Percentiles rank a stretch among this genome's conserved stretches.
Evolutionary conservation across 2,888 invertebrate species (phyloP).

Genomic region (Philopedon plagiatum): DNA sequence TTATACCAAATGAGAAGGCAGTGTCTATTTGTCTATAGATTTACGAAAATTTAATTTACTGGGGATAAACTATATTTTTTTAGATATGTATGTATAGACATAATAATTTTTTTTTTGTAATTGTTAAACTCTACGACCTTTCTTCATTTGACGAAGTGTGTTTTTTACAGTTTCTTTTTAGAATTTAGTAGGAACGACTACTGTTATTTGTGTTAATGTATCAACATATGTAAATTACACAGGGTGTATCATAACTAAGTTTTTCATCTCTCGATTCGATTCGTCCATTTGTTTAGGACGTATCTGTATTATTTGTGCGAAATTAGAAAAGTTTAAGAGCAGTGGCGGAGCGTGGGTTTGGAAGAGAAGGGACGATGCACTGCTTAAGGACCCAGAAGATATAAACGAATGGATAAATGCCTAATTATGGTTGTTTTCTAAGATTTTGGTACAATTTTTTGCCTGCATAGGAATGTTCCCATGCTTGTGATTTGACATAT

Average conservation of each 20-base stretch:
- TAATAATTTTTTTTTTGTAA: no score
- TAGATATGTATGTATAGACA: not conserved
- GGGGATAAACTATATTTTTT: constrained; percentile 1
- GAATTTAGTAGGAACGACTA: not conserved
- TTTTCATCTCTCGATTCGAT: constrained; percentile 3
- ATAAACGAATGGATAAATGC: no score
- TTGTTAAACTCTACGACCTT: constrained; percentile 1
- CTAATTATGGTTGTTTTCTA: no score
- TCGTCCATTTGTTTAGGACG: constrained; percentile 4
- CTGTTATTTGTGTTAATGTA: constrained; percentile 10
- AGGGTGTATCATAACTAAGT: constrained; percentile 8
- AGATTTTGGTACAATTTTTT: no score
- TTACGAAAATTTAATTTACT: constrained; percentile 4
- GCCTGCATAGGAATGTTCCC: no score
- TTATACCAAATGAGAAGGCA: constrained; percentile 13
- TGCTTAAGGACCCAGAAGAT: no score
- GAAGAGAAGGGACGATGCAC: not conserved
- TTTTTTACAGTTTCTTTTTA: constrained; percentile 17
- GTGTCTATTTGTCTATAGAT: constrained; percentile 9
- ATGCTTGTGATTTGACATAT: no score
- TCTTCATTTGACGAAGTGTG: not conserved
- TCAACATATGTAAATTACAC: constrained; percentile 19
- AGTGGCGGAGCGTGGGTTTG: not conserved
- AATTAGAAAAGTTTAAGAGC: not conserved
- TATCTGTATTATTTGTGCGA: constrained; percentile 15